phyloP scores from a whole-genome alignment of 2,888 invertebrate species.

The Bellardia bayeri region DNA sequence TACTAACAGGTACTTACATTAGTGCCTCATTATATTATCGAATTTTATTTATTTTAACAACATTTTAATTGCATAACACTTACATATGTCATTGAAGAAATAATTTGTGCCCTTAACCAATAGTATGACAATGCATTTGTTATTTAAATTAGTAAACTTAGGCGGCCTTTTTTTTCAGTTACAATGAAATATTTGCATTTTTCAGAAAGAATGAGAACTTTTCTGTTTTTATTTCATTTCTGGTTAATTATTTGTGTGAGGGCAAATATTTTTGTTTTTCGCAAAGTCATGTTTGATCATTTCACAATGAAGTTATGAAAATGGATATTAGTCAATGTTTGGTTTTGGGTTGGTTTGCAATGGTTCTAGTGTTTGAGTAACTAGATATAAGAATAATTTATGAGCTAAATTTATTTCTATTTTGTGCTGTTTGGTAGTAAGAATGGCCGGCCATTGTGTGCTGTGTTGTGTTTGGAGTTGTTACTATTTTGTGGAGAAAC shows the following conservation, averaged over 20 bases:
- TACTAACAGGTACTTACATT: no score
- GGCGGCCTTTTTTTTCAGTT: slow-evolving; percentile 11
- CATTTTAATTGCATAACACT: no score
- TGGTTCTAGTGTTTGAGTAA: slow-evolving; percentile 29
- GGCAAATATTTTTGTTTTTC: slow-evolving; percentile 39
- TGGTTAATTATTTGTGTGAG: slow-evolving; percentile 52
- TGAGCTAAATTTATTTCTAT: slow-evolving; percentile 59
- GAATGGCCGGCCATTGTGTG: slow-evolving; percentile 59
- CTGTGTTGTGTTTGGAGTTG: slow-evolving; percentile 37
- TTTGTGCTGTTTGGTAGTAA: slow-evolving; percentile 41
- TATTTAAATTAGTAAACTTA: slow-evolving; percentile 12
- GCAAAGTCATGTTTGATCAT: slow-evolving; percentile 62
- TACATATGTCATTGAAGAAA: neutral
- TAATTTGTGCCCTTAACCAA: neutral
- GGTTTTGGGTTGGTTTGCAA: slow-evolving; percentile 29
- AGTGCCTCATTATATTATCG: no score
- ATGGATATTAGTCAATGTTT: slow-evolving; percentile 48
- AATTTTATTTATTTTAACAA: no score
- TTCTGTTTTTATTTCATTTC: slow-evolving; percentile 22
- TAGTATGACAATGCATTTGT: slow-evolving; percentile 52
- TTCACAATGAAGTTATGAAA: slow-evolving; percentile 62
- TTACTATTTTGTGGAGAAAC: slow-evolving; percentile 42
- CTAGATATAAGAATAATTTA: slow-evolving; percentile 69
- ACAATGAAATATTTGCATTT: slow-evolving; percentile 36
- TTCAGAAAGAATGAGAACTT: slow-evolving; percentile 26